Conservation (phyloP, 2,113 vertebrate genomes). For the Hippocampus zosterae region DNA sequence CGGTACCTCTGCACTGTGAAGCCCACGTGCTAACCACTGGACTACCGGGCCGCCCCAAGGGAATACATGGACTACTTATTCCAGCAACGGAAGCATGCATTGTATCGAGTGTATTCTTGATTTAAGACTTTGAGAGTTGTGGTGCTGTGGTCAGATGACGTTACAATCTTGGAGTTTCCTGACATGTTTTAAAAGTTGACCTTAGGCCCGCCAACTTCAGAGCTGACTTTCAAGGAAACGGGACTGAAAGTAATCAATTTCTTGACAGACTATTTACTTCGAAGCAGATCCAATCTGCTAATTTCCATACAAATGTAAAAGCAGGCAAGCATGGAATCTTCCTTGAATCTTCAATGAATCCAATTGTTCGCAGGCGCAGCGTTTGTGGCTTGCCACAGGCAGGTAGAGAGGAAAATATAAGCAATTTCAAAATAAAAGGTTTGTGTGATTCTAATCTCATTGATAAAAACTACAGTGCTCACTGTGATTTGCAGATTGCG, state of each 20-base stretch:
- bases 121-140: too few species aligned
- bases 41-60: too few species aligned
- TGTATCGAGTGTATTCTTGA: too few species aligned
- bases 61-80: too few species aligned
- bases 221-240: constrained; percentile 56
- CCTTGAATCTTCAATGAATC: constrained; percentile 73
- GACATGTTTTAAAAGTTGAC: constrained; percentile 38
- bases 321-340: constrained; percentile 66
- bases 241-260: constrained; percentile 54
- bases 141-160: constrained; percentile 27
- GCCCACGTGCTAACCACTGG: too few species aligned
- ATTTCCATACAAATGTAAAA: constrained; percentile 77
- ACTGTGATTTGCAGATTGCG: constrained; percentile 25
- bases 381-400: constrained; percentile 56
- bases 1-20: too few species aligned
- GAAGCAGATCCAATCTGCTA: constrained; percentile 70
- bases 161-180: constrained; percentile 31
- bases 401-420: constrained; percentile 59
- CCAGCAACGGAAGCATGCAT: too few species aligned
- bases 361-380: constrained; percentile 60
- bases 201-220: constrained; percentile 58
- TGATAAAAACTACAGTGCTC: constrained; percentile 17
- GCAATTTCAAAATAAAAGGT: constrained; percentile 67
- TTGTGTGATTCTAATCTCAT: constrained; percentile 51
- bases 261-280: constrained; percentile 64